Percentiles rank a stretch among this genome's conserved stretches.
Evolutionary conservation across 2,113 vertebrate species (phyloP).

Genomic region (Excalfactoria chinensis): DNA sequence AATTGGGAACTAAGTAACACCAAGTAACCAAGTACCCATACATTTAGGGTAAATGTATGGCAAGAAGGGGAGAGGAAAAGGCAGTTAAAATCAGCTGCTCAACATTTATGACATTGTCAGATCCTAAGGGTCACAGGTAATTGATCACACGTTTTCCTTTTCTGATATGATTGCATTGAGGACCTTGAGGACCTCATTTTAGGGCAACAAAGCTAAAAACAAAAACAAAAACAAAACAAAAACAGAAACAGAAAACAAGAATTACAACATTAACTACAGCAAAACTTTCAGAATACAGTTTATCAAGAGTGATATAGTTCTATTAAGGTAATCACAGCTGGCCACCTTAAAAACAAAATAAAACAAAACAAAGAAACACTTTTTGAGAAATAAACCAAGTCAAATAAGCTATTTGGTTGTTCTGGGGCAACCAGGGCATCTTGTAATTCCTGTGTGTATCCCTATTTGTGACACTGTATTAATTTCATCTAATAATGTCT

Average conservation of each 20-base stretch:
- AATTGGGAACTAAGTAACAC: conserved; percentile 68
- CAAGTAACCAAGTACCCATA: conserved; percentile 45
- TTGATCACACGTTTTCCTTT: conserved; percentile 76
- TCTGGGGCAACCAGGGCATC: neutral
- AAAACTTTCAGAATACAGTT: conserved; percentile 60
- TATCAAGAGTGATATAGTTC: neutral
- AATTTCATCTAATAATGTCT: neutral
- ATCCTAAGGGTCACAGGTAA: conserved; percentile 70
- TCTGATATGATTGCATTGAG: conserved; percentile 72
- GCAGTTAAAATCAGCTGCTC: conserved; percentile 74
- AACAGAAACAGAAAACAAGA: neutral
- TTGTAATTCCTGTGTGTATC: neutral
- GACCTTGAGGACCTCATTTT: conserved; percentile 47
- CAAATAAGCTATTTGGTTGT: neutral
- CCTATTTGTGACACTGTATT: neutral
- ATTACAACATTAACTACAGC: conserved; percentile 59
- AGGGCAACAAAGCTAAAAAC: conserved; percentile 52
- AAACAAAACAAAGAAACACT: neutral
- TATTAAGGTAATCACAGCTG: conserved; percentile 32
- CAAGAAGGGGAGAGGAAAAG: neutral
- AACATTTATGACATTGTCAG: conserved; percentile 75
- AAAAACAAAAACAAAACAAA: neutral
- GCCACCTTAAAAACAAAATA: neutral
- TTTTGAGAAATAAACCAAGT: neutral
- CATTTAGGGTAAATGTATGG: conserved; percentile 17